phyloP scores from a whole-genome alignment of 2,888 invertebrate genomes.

The Pollenia labialis region DNA sequence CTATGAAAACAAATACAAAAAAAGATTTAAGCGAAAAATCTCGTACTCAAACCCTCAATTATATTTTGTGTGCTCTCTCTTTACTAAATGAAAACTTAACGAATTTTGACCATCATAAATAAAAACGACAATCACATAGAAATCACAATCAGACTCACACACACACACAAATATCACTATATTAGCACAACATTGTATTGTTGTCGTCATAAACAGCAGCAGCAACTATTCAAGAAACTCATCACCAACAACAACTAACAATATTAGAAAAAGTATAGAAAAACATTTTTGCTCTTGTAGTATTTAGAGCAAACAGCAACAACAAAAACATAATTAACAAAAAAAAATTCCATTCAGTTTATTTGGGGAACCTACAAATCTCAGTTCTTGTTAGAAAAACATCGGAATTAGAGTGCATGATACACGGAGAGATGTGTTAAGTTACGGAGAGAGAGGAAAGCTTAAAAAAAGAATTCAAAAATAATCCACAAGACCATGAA shows the following conservation, averaged over 20 bases:
- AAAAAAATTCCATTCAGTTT: constrained; percentile 32
- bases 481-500: neutral
- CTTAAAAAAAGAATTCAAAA: neutral
- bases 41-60: constrained; percentile 32
- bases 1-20: neutral
- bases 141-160: neutral
- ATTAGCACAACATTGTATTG: neutral
- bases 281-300: neutral
- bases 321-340: neutral
- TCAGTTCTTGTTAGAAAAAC: constrained; percentile 20
- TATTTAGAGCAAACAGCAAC: neutral
- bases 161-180: constrained; percentile 20
- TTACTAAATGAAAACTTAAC: constrained; percentile 34
- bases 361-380: constrained; percentile 3
- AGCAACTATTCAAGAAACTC: neutral
- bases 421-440: neutral
- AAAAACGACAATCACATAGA: neutral
- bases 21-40: constrained; percentile 26
- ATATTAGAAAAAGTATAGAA: neutral
- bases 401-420: constrained; percentile 3
- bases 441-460: neutral
- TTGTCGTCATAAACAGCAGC: constrained; percentile 36
- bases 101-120: constrained; percentile 18
- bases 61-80: constrained; percentile 28
- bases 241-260: constrained; percentile 16